Evolutionary conservation across 2,888 invertebrate genomes (phyloP), one percentile per base, ranked within the genome.

Genomic region (Oxystoma pomonae): DNA sequence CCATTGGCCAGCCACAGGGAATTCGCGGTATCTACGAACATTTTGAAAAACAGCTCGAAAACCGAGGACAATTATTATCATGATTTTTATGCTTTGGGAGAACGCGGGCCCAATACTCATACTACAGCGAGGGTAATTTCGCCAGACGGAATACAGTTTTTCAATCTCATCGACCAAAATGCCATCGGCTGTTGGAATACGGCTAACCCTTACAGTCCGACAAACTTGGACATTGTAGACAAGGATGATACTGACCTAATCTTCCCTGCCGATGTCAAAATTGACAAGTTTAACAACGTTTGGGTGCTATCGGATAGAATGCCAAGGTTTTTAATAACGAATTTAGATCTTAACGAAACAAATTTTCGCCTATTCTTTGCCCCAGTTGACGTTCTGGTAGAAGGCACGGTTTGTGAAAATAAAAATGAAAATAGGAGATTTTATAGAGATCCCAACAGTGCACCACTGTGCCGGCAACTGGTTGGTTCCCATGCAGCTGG

Each of bases 301-400:
- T 93, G 93, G 93, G 89, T 92, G 0, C 84, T 93, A 1, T 91
- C 91, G 0, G 92, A 93, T 76, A 84, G 88, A 53, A 92, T 93
- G 92, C 89, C 92, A 0, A 87, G 88, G 12, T 92, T 92, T 73
- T 80, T 92, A 35, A 63, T 82, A n/a, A 75, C 81, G 7, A 85
- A 84, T 53, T 78, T 93, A 49, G 88, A 92, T 75, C 91, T 87
- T 73, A 86, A 84, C 55, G 91, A 92, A 69, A 83, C 90, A 7
- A 93, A 93, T 75, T 92, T 92, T 80, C 85, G 91, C 72, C 86
- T 92, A 67, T 88, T 86, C 71, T 87, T 87, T 1, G 88, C 90
- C 0, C 86, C 90, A 0, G 79, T 91, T n/a, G 83, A 85, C 20
- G 81, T 81, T 0, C 81, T 91, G 5, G 79, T 91, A 1, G 82